These are phyloP conservation scores for Lerema accius DNA, from an alignment of 1,140 invertebrate genomes.

Conservation along the genomic window DNA sequence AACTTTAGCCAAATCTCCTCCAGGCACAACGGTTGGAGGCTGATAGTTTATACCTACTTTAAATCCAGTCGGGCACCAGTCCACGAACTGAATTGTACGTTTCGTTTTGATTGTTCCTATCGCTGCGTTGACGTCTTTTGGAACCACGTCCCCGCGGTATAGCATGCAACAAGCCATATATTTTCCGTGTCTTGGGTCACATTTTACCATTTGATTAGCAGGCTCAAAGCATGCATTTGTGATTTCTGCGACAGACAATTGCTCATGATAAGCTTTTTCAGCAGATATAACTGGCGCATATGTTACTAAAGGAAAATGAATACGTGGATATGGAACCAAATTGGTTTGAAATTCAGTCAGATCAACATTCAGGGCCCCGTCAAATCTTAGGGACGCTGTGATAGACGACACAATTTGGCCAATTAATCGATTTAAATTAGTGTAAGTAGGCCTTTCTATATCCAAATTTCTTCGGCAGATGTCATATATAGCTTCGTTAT, in stretches of 20 bases:
- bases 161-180: constrained; percentile 95
- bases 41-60: constrained; percentile 91
- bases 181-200: constrained; percentile 93
- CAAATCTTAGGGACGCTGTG: constrained; percentile 84
- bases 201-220: constrained; percentile 95
- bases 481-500: constrained; percentile 94
- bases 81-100: constrained; percentile 94
- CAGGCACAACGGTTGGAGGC: constrained; percentile 91
- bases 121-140: constrained; percentile 93
- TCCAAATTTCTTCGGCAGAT: constrained; percentile 94
- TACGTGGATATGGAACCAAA: constrained; percentile 92
- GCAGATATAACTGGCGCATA: constrained; percentile 93
- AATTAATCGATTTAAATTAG: constrained; percentile 90
- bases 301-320: constrained; percentile 93
- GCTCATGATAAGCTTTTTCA: constrained; percentile 93
- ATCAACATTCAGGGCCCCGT: constrained; percentile 93
- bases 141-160: constrained; percentile 87
- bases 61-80: too few relatives aligned
- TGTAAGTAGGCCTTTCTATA: constrained; percentile 92
- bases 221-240: constrained; percentile 95
- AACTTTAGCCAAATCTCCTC: constrained; percentile 91
- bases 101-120: constrained; percentile 94
- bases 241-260: constrained; percentile 91
- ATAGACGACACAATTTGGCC: constrained; percentile 95
- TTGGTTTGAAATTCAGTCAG: constrained; percentile 95